A percentile compares a stretch with the other conserved stretches of the same genome.
These are phyloP conservation scores for Cactoblastis cactorum DNA, from an alignment of 2,888 invertebrate species.

Conservation along the genomic window DNA sequence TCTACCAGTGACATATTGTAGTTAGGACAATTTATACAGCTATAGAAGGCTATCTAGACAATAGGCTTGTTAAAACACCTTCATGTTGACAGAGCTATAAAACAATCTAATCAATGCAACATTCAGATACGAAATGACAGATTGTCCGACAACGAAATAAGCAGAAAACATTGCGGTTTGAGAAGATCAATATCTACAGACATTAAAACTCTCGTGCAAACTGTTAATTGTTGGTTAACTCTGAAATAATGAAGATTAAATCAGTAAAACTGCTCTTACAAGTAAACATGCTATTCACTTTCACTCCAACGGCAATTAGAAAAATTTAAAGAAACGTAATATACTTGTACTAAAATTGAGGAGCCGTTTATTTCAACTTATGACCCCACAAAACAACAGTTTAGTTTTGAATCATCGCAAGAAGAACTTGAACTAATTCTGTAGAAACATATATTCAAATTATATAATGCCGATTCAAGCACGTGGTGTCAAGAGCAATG, in stretches of 20 bases:
- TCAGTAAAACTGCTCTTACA: constrained; percentile 41
- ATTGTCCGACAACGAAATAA: constrained; percentile 38
- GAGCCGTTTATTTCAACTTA: constrained; percentile 7
- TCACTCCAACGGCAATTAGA: constrained; percentile 38
- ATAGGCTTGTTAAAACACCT: constrained; percentile 47
- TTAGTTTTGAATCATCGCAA: background rate
- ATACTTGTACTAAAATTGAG: background rate
- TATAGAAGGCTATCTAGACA: constrained; percentile 42
- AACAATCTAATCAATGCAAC: constrained; percentile 54
- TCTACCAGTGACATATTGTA: constrained; percentile 35
- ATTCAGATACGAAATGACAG: constrained; percentile 49
- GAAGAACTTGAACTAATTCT: constrained; percentile 25
- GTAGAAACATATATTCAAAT: constrained; percentile 29
- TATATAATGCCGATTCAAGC: constrained; percentile 48
- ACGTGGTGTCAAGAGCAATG: constrained; percentile 62
- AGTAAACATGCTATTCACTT: constrained; percentile 43
- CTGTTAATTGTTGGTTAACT: constrained; percentile 45
- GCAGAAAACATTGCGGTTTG: constrained; percentile 38
- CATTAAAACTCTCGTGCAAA: constrained; percentile 46
- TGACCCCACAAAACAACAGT: constrained; percentile 34
- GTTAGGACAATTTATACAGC: constrained; percentile 42
- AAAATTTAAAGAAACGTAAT: constrained; percentile 21
- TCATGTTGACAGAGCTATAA: constrained; percentile 47
- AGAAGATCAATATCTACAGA: constrained; percentile 45
- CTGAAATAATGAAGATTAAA: constrained; percentile 46